Conservation (phyloP, 2,113 vertebrate genomes). For the Speoplatyrhinus poulsoni region DNA sequence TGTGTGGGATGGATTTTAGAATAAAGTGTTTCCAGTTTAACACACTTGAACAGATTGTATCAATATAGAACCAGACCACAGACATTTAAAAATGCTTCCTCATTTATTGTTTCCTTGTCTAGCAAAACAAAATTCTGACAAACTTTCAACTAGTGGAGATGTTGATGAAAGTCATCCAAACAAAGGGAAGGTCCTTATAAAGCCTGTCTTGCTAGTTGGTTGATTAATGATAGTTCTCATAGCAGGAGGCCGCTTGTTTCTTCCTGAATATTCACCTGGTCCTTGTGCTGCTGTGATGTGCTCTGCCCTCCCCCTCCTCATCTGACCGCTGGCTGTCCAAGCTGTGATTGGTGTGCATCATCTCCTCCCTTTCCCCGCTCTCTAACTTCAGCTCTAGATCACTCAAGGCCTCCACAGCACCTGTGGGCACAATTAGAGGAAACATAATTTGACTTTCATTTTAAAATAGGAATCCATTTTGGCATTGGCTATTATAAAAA, state of each 20-base stretch:
- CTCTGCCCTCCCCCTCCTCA: conserved; percentile 88
- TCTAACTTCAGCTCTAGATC: conserved; percentile 90
- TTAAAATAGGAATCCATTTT: not conserved
- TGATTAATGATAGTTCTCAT: not conserved
- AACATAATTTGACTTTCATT: not conserved
- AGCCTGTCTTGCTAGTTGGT: not conserved
- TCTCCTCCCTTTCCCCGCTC: conserved; percentile 85
- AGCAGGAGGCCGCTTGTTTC: not conserved
- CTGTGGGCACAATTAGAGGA: conserved; percentile 28
- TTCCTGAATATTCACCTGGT: conserved; percentile 56
- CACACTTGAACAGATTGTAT: not conserved
- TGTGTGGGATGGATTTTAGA: no score
- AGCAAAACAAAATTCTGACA: not conserved
- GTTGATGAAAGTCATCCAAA: conserved; percentile 28
- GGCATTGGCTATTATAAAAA: not conserved
- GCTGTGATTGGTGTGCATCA: conserved; percentile 80
- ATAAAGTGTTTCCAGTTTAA: not conserved
- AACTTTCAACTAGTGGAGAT: not conserved
- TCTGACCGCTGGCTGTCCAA: conserved; percentile 94
- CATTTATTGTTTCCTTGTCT: not conserved
- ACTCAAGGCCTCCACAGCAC: conserved; percentile 68
- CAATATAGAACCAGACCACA: not conserved
- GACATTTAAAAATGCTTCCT: not conserved
- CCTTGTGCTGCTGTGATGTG: conserved; percentile 82
- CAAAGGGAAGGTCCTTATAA: not conserved